Base-by-base conservation (phyloP, 2,797 vertebrate species). In the Sebastes dallii region DNA sequence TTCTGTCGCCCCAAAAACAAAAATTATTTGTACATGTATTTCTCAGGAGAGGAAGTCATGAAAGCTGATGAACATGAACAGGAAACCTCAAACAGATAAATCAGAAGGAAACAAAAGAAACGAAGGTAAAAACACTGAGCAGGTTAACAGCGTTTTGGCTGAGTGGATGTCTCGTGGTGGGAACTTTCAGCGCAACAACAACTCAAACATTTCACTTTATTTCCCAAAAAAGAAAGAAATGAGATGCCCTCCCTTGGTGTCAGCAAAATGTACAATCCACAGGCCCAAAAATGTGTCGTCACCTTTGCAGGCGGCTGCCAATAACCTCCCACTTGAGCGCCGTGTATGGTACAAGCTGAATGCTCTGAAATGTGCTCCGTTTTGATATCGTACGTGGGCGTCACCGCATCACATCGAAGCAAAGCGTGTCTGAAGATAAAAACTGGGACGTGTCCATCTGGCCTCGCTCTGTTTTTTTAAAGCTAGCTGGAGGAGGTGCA, bases 21-120 rank as follows among this genome's bases (percentile, higher is more conserved):
- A 72, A 39, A 80, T 20, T 4, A 77, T 84, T 83, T 85, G 29
- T 83, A 91, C 88, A 89, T 90, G 74, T 78, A 84, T 68, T 84
- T 88, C 72, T 77, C 85, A 82, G 81, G 65, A 75, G 22, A 59
- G 30, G 32, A 84, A 62, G 66, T 60, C 20, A 52, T 60, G 68
- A 75, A 75, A 82, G 72, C 56, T 34, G 66, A 80, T 6, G 10
- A 72, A 85, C 75, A 65, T 27, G 65, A 85, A 82, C 34, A 72
- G 29, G 36, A 79, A 86, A 60, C 29, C 11, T 71, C 30, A 52
- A 70, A 72, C 72, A 39, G 25, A 55, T 46, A 50, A 62, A 82
- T 22, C 50, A 58, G 25, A 25, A n/a, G 12, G 20, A 12, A 39
- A 29, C 6, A 27, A 66, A 39, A 27, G 14, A 39, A 39, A 13